A percentile compares a stretch with the other conserved stretches of the same genome.
Conservation (phyloP, 2,797 vertebrate genomes). For the Carduelis carduelis region DNA sequence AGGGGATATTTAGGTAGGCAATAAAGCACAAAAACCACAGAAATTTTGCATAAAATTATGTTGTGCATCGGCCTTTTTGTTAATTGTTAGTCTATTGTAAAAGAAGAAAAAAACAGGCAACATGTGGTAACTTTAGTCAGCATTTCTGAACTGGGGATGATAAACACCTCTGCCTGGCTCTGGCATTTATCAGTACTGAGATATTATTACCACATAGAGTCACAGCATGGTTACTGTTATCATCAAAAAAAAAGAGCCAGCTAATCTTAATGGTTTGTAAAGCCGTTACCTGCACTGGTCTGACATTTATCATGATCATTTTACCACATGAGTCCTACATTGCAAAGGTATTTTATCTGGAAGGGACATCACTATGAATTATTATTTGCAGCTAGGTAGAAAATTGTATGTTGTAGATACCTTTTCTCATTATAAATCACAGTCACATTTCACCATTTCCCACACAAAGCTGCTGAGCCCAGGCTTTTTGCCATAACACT, state of each 20-base stretch:
- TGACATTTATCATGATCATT: conserved; percentile 97
- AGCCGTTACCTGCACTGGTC: conserved; percentile 95
- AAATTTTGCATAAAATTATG: conserved; percentile 32
- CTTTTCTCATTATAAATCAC: conserved; percentile 97
- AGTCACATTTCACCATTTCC: conserved; percentile 91
- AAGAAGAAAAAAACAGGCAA: conserved; percentile 75
- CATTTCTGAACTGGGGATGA: conserved; percentile 80
- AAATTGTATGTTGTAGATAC: conserved; percentile 99
- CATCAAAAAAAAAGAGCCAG: conserved; percentile 81
- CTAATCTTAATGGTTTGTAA: conserved; percentile 97
- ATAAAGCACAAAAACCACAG: background rate
- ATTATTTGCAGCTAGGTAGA: conserved; percentile 98
- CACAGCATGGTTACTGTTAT: conserved; percentile 86
- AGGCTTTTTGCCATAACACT: conserved; percentile 79
- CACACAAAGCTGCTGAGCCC: conserved; percentile 93
- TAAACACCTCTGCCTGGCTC: conserved; percentile 80
- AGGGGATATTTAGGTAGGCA: background rate
- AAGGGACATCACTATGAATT: conserved; percentile 98
- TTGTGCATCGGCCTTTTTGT: conserved; percentile 29
- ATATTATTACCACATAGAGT: conserved; percentile 88
- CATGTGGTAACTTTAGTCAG: conserved; percentile 84
- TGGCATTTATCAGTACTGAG: conserved; percentile 84
- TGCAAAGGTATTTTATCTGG: conserved; percentile 94
- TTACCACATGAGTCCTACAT: conserved; percentile 85
- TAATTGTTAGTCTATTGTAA: conserved; percentile 64